phyloP scores from a whole-genome alignment of 2,888 invertebrate species.

The Bembecia ichneumoniformis region DNA sequence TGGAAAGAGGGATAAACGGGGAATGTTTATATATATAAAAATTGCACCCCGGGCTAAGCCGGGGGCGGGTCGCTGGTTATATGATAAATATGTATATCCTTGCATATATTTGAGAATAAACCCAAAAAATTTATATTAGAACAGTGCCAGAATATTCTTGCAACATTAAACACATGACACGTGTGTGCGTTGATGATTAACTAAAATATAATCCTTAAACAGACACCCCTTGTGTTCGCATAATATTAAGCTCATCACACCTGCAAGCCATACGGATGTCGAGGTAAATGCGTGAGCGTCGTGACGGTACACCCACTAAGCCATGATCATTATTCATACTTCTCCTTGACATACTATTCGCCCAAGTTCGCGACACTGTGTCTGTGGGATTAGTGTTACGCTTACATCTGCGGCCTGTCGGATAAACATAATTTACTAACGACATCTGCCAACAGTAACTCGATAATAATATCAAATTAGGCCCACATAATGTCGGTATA shows the following conservation, averaged over 20 bases:
- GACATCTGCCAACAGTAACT: slow-evolving; percentile 52
- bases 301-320: slow-evolving; percentile 16
- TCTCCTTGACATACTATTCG: slow-evolving; percentile 37
- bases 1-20: too few relatives aligned
- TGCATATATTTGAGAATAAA: too few relatives aligned
- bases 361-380: slow-evolving; percentile 32
- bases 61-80: too few relatives aligned
- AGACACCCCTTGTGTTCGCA: neutral
- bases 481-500: slow-evolving; percentile 2
- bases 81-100: too few relatives aligned
- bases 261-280: slow-evolving; percentile 8
- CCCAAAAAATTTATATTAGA: too few relatives aligned
- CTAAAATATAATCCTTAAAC: neutral
- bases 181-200: neutral
- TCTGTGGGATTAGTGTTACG: slow-evolving; percentile 45
- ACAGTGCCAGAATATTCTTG: too few relatives aligned
- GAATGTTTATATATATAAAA: too few relatives aligned
- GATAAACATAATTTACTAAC: slow-evolving; percentile 60
- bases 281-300: slow-evolving; percentile 18
- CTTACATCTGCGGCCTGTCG: slow-evolving; percentile 52
- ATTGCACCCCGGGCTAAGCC: too few relatives aligned
- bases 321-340: slow-evolving; percentile 48
- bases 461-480: slow-evolving; percentile 17
- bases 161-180: too few relatives aligned
- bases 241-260: slow-evolving; percentile 12